Evolutionary conservation across 2,113 vertebrate species (phyloP), one percentile per base, ranked within the genome.

Genomic region (Nansenia antarctica): DNA sequence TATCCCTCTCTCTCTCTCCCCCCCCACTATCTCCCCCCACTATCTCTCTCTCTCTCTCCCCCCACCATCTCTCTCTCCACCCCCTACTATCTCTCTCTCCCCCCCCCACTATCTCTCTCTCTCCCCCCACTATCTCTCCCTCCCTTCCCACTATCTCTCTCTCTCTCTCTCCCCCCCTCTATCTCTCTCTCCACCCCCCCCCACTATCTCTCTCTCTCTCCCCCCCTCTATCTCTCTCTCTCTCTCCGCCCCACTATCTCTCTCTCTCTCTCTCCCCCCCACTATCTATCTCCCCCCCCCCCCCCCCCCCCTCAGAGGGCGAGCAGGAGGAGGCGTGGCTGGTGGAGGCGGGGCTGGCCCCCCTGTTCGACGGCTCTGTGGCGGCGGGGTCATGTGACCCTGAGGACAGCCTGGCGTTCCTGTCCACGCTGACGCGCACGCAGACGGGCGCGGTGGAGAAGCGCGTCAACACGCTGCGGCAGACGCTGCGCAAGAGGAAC

Each of bases 281-380:
- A 4, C 54, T 39, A 18, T 58, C 62, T 65, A n/a, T 58, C 37
- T 54, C 22, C 11, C 27, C 7, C 18, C 45, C 11, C 18, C 11
- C 54, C 7, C 3, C 11, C 54, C 37, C 37, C 22, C 11, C 27
- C 58, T 18, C 73, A 99, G 98, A 99, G 66, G 97, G 96, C 0
- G 98, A 99, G 66, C 85, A 95, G 84, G 97, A 98, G 84, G 96
- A 98, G 85, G 95, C 98, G 24, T 99, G 98, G 98, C 91, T 99
- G 27, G 93, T 92, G 35, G 95, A 98, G 86, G 96, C 96, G 0
- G 98, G 98, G 24, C 89, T 99, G n/a, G 93, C 94, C 2, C 93
- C 89, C 26, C 92, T 99, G 18, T 93, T 98, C 27, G 93, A 91
- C 1, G 92, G 95, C 70, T 90, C 92, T 8, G 70, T 90, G 5